phyloP scores from a whole-genome alignment of 2,797 vertebrate species.

The Syngnathus rostellatus region DNA sequence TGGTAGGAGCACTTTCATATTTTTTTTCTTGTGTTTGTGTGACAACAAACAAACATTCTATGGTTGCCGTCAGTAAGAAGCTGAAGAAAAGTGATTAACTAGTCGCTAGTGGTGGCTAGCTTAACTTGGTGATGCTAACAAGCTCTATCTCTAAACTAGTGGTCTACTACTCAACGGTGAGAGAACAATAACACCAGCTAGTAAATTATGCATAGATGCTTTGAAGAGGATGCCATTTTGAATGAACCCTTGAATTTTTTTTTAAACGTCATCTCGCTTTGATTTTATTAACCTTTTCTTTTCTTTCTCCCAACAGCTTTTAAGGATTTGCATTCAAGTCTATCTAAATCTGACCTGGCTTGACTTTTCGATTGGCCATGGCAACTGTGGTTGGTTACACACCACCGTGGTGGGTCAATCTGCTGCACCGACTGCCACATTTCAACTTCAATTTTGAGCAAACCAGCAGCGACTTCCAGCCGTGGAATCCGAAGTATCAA shows the following conservation, averaged over 20 bases:
- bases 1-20: slow-evolving; percentile 17
- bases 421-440: slow-evolving; percentile 88
- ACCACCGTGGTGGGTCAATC: slow-evolving; percentile 92
- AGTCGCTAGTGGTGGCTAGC: not conserved
- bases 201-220: not conserved
- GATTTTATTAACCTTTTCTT: not conserved
- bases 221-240: not conserved
- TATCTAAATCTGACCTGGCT: not conserved
- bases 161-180: not conserved
- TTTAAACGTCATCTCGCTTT: not conserved
- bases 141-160: not conserved
- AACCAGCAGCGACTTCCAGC: slow-evolving; percentile 81
- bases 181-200: not conserved
- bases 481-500: slow-evolving; percentile 84
- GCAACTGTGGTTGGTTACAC: slow-evolving; percentile 84
- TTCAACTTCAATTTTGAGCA: slow-evolving; percentile 83
- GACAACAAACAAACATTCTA: not conserved
- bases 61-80: not conserved
- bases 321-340: slow-evolving; percentile 22
- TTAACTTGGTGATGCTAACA: not conserved
- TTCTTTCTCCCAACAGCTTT: slow-evolving; percentile 11
- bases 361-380: slow-evolving; percentile 60
- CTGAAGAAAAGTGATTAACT: not conserved
- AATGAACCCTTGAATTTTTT: not conserved
- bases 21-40: not conserved